Evolutionary conservation across 2,797 vertebrate genomes (phyloP), one percentile per base, ranked within the genome.

Genomic region (Acipenser ruthenus): DNA sequence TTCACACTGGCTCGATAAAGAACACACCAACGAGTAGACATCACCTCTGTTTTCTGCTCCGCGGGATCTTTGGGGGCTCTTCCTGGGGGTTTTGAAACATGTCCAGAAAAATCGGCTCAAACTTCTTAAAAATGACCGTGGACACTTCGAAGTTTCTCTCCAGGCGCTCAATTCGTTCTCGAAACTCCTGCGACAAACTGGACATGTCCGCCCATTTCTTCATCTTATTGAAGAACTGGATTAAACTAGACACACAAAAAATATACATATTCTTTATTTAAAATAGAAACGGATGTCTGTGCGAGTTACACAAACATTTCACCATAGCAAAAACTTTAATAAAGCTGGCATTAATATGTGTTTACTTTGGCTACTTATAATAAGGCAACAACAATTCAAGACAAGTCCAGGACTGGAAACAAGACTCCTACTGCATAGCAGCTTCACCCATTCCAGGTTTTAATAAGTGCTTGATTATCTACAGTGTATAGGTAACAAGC

Each of bases 221-320:
- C 94, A 99, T 99, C 87, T 99, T 99, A 60, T 85, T 95, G 85
- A 99, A 99, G 87, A 99, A 99, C 86, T 98, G 93, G 83, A 99
- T 98, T 78, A 99, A 84, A 77, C 93, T 95, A 78, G 63, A 79
- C 60, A 64, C 50, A 18, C 15, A 37, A 37, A 4, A 37, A 37
- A 37, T 37, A 18, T 18, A 18, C 23, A 37, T 37, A 37, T 37
- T 37, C 23, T 37, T 37, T 37, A 37, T 37, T 3, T 37, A 37
- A 1, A 37, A 37, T 3, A 37, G 23, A 37, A 37, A 37, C 23
- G 2, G 23, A 37, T 37, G 2, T 37, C 4, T 37, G 4, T 4
- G 4, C 1, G 23, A 37, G 23, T 37, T 37, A 37, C 23, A 37
- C 1, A 37, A 37, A 3, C 23, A 37, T 37, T 37, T 37, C 4